Percentiles rank a stretch among this genome's conserved stretches.
These are phyloP conservation scores for Cybosia mesomella DNA, from an alignment of 2,888 invertebrate species.

Conservation along the genomic window DNA sequence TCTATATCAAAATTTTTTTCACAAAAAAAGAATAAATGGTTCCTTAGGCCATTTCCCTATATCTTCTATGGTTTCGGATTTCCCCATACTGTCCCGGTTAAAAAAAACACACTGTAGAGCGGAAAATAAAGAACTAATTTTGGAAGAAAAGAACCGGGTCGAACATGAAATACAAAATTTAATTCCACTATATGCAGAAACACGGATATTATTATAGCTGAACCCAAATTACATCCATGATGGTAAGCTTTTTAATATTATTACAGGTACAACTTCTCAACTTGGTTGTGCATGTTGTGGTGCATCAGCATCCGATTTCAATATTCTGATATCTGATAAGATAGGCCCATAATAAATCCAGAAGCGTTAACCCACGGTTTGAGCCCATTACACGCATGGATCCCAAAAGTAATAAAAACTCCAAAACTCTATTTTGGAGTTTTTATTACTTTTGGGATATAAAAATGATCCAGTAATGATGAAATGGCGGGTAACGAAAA, in stretches of 20 bases:
- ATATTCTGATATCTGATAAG: slow-evolving; percentile 5
- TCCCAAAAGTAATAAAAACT: too few species aligned
- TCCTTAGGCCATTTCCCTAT: too few species aligned
- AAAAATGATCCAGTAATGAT: slow-evolving; percentile 12
- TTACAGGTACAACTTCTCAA: too few species aligned
- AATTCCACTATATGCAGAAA: background rate
- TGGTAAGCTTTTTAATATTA: slow-evolving; percentile 13
- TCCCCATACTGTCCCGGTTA: too few species aligned
- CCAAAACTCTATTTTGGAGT: slow-evolving; percentile 8
- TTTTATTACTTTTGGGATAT: slow-evolving; percentile 11
- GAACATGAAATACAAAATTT: background rate
- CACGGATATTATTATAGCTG: background rate
- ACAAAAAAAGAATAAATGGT: too few species aligned
- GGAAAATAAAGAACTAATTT: slow-evolving; percentile 11
- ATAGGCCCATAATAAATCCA: background rate
- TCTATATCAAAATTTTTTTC: too few species aligned
- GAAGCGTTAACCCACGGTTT: slow-evolving; percentile 3
- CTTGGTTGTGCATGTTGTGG: slow-evolving; percentile 5
- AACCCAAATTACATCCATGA: slow-evolving; percentile 4
- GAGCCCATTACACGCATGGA: slow-evolving; percentile 6
- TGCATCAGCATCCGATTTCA: slow-evolving; percentile 4
- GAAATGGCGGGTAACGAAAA: slow-evolving; percentile 12
- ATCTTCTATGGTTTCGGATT: too few species aligned
- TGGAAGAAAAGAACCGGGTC: slow-evolving; percentile 5
- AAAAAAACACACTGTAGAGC: too few species aligned